Base-by-base conservation (phyloP, 2,113 vertebrate genomes). In the Mustela nigripes region DNA sequence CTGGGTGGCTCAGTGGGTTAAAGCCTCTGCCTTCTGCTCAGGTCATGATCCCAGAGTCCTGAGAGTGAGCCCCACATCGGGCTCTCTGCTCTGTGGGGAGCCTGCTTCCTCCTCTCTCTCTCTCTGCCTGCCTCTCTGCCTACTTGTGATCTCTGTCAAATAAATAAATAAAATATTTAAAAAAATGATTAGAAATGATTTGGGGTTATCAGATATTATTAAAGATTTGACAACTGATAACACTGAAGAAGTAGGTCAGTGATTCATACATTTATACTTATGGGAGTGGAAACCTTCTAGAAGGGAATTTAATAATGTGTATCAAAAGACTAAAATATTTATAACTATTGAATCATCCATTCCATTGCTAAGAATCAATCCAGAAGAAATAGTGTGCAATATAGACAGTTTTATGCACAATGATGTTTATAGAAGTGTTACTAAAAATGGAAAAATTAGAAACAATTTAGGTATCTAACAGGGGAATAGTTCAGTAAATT, bases 281-380 rank as follows among this genome's bases (percentile, higher is more conserved):
- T 1, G 39, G n/a, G 21, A 69, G 28, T 48, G 9, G 8, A 89
- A 86, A 82, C 15, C 53, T 94, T 78, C 76, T 91, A 48, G 42
- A 89, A 95, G 79, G 26, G 21, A 89, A 58, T 82, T 81, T 91
- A 69, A 89, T 53, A 45, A 67, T 78, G 71, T 24, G 9, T 88
- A 53, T 88, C 42, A 79, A 84, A 89, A 95, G 19, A 76, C 9
- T 50, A 48, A 76, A n/a, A 50, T 92, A 86, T 58, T 88, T n/a
- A 22, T 91, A 58, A 71, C 45, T 22, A 53, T 65, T 94, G 83
- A 45, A 2, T 92, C 65, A 91, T 36, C 62, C 73, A 65, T 83
- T 71, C 26, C n/a, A 74, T 48, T 67, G 36, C 26, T 78, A 89
- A 9, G 28, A 80, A 42, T 79, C 16, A 45, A 22, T 53, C 24